Evolutionary conservation across 1,140 invertebrate species (phyloP), one percentile per base, ranked within the genome.

Genomic region (Meloidogyne floridensis): DNA sequence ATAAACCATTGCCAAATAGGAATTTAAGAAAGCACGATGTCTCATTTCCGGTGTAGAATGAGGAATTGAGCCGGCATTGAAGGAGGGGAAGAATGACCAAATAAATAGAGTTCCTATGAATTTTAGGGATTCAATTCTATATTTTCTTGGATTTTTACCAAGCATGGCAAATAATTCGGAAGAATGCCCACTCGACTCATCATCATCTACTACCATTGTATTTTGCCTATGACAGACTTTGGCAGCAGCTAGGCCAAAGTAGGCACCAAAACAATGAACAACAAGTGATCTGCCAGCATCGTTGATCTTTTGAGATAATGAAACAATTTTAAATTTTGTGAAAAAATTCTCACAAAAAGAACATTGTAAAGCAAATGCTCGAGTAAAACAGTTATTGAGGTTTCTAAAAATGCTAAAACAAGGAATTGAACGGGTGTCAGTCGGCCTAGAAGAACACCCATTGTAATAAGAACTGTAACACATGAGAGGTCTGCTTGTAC

Each of bases 191-290:
- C 89, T 80, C 20, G 87, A 84, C 42, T 89, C 84, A 8, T 87
- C 90, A 71, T 84, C 72, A n/a, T 76, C 81, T 77, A 90, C 88
- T 13, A 85, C 72, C 71, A 83, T 87, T 9, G 84, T 72, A 54
- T 86, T 77, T 18, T 80, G 77, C 10, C 59, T 81, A 20, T 85
- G 83, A 71, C 70, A 82, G 13, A 86, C 80, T 82, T 87, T 87
- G 2, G 85, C 83, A 8, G 75, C 86, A 42, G 86, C 78, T 15
- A 86, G 54, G 10, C 82, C 96, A 90, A 97, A 98, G 91, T 98
- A 98, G 20, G 96, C 96, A 0, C 96, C 97, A 89, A 98, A 98
- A 0, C 94, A 93, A 86, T 98, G 97, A 73, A 98, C 94, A 77
- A 94, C 95, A 89, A 98, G 96, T 2, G 96, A 97, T 80, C 94